Percentiles rank a stretch among this genome's conserved stretches.
Evolutionary conservation across 2,888 invertebrate genomes (phyloP).

Genomic region (Drosophila demipolita): DNA sequence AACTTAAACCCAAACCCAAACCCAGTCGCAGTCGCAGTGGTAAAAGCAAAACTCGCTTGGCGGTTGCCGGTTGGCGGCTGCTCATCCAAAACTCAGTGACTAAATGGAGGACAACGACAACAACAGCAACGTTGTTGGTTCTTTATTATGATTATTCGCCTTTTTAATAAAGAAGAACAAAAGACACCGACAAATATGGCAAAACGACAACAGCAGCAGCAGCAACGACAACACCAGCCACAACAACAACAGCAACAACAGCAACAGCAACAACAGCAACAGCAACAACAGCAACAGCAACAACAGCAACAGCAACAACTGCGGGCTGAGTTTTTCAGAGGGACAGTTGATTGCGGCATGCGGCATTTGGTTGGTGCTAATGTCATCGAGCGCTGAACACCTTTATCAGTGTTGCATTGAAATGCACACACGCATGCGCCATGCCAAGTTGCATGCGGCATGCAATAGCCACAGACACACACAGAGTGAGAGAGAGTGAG

Average conservation of each 20-base stretch:
- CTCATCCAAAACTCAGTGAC: conserved; percentile 82
- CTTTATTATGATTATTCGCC: conserved; percentile 80
- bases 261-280: conserved; percentile 26
- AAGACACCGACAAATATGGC: conserved; percentile 81
- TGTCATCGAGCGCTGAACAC: conserved; percentile 82
- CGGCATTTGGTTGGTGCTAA: conserved; percentile 81
- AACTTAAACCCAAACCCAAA: conserved; percentile 16
- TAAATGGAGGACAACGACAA: conserved; percentile 77
- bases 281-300: conserved; percentile 34
- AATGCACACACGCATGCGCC: conserved; percentile 78
- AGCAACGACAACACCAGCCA: conserved; percentile 20
- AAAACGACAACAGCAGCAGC: conserved; percentile 66
- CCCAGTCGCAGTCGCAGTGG: conserved; percentile 6
- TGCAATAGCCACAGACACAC: conserved; percentile 47
- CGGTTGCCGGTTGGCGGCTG: conserved; percentile 65
- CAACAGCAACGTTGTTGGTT: conserved; percentile 70
- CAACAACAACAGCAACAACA: conserved; percentile 31
- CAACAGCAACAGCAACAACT: conserved; percentile 22
- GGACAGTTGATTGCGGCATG: conserved; percentile 61
- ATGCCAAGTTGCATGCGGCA: conserved; percentile 62
- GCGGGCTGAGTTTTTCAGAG: conserved; percentile 28
- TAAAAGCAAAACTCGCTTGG: conserved; percentile 66
- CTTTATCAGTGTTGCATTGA: conserved; percentile 82
- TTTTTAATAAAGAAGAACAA: conserved; percentile 81
- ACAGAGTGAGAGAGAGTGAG: neutral